These are phyloP conservation scores for Tiliacea citrago DNA, from an alignment of 2,888 invertebrate genomes.

Conservation along the genomic window DNA sequence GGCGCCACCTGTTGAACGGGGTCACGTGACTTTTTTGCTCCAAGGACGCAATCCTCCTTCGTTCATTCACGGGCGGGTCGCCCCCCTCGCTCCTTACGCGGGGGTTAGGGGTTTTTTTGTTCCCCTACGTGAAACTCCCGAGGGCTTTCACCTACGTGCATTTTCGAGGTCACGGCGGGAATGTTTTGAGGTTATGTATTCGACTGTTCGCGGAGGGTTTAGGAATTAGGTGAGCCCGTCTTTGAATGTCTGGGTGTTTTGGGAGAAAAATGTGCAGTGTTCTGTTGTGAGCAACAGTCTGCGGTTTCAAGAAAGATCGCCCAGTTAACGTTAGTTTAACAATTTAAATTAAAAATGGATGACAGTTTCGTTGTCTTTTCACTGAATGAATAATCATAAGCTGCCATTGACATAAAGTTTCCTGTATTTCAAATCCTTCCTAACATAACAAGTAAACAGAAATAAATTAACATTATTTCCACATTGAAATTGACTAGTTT, in stretches of 20 bases:
- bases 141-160: conserved; percentile 90
- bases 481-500: conserved; percentile 57
- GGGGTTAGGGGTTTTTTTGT: conserved; percentile 88
- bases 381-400: conserved; percentile 20
- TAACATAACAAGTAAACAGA: conserved; percentile 35
- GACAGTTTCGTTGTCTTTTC: not conserved
- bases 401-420: not conserved
- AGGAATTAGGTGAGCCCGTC: conserved; percentile 76
- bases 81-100: conserved; percentile 86
- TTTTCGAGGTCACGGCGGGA: conserved; percentile 90
- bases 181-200: conserved; percentile 87
- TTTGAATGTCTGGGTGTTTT: conserved; percentile 31
- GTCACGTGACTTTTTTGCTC: conserved; percentile 91
- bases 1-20: conserved; percentile 89
- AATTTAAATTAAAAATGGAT: not conserved
- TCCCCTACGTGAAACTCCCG: conserved; percentile 88
- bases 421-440: conserved; percentile 28
- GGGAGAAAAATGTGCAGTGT: conserved; percentile 3
- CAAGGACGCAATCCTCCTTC: conserved; percentile 90
- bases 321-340: no score
- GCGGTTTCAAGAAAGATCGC: not conserved
- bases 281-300: not conserved
- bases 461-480: conserved; percentile 56
- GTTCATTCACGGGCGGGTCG: conserved; percentile 89
- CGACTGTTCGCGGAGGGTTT: conserved; percentile 75